Conservation (phyloP, 2,797 vertebrate genomes). For the Enteromius argenteus region DNA sequence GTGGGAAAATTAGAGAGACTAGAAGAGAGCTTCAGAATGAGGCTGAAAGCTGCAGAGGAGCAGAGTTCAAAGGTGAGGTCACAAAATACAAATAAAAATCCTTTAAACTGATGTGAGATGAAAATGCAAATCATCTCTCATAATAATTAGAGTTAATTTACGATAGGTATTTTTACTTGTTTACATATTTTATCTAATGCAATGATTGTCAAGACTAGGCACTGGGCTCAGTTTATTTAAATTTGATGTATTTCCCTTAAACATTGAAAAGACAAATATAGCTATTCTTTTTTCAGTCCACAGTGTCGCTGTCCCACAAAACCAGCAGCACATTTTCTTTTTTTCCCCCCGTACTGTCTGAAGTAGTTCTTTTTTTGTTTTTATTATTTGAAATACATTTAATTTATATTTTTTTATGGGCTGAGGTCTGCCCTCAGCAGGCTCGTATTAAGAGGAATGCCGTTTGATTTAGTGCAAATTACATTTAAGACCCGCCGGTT, state of each 20-base stretch:
- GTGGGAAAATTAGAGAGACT: constrained; percentile 78
- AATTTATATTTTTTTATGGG: constrained; percentile 12
- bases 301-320: not conserved
- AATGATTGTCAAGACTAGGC: not conserved
- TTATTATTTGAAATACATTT: not conserved
- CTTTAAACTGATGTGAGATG: not conserved
- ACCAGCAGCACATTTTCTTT: not conserved
- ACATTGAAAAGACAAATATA: not conserved
- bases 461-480: constrained; percentile 53
- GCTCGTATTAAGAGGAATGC: constrained; percentile 56
- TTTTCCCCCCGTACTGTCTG: not conserved
- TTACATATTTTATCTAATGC: not conserved
- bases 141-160: too few species aligned
- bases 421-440: constrained; percentile 37
- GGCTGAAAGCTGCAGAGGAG: constrained; percentile 63
- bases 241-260: not conserved
- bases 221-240: not conserved
- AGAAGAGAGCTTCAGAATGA: constrained; percentile 77
- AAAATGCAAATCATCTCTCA: not conserved
- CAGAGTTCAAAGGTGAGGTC: constrained; percentile 65
- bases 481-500: constrained; percentile 62
- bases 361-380: constrained; percentile 3
- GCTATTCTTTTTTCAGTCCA: not conserved
- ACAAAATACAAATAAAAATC: not conserved
- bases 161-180: not conserved